Evolutionary conservation across 2,888 invertebrate genomes (phyloP), one percentile per base, ranked within the genome.

Genomic region (Gisinianus flammeolus): DNA sequence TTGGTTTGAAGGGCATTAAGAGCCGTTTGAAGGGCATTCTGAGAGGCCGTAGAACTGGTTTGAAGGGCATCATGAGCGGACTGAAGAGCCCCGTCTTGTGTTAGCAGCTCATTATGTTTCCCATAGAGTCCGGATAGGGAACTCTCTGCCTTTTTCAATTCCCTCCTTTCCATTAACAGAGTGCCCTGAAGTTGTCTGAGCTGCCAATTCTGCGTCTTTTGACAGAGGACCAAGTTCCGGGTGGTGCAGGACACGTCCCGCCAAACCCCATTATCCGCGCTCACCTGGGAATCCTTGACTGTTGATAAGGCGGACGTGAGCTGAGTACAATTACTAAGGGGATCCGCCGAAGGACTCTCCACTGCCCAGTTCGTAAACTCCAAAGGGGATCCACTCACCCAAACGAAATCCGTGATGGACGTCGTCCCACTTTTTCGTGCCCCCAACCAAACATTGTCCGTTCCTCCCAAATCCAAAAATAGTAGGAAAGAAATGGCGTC

Each of bases 361-460:
- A 5, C 16, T 3, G 4, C 3, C 54, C 54, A 54, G n/a, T 54
- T 54, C 8, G 54, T 8, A n/a, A 8, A 54, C 3, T 3, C 19
- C 8, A 54, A 54, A 3, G 5, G 5, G 16, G 54, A n/a, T 12
- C 54, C 16, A 54, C n/a, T n/a, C 4, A n/a, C 4, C 54, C 54
- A 54, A n/a, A 3, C 54, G n/a, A 54, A 54, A 54, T 5, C 6
- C 6, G 16, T 16, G 44, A 6, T 16, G 16, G 6, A 10, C 8
- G 44, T n/a, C n/a, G n/a, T n/a, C n/a, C n/a, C n/a, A n/a, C n/a
- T n/a, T n/a, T n/a, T n/a, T n/a, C n/a, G n/a, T n/a, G n/a, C n/a
- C 22, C 76, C 70, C n/a, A 76, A 12, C 76, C 76, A 76, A 56
- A 76, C 56, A 26, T 58, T 24, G 12, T 70, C 70, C 5, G 16